Evolutionary conservation across 2,888 invertebrate species (phyloP), one percentile per base, ranked within the genome.

Genomic region (Agonopterix heracliana): DNA sequence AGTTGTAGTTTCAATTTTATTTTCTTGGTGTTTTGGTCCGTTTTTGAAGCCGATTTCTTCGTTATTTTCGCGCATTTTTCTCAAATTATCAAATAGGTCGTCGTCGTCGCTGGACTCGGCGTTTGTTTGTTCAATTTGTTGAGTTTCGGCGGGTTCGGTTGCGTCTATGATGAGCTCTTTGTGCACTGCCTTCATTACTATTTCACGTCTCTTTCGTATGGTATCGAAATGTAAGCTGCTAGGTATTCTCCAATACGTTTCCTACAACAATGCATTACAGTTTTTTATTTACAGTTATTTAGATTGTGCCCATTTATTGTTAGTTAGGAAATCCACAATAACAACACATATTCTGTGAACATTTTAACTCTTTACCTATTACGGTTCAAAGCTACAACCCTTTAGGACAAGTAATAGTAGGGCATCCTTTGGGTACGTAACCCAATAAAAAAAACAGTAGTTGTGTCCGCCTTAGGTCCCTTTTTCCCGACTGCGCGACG

Each of bases 201-300:
- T 79, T 60, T 89, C 86, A 47, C 89, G 84, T 14, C 90, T 85
- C 64, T 89, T 90, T 54, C 90, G 85, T 49, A 93, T 86, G n/a
- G 87, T 90, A 17, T 86, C 76, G 42, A 81, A 76, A 50, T 85
- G 82, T 47, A 93, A 83, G 63, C 87, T 84, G 49, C 91, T 90
- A 0, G 97, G 95, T 66, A 97, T 95, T 60, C 96, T 91, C 97
- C 97, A 97, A 76, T 95, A 96, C 52, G 86, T 89, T 90, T 97
- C 96, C 92, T 95, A 80, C 51, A 74, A 73, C 40, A 56, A 26
- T 26, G 26, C n/a, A n/a, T n/a, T n/a, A n/a, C n/a, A n/a, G n/a
- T n/a, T n/a, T n/a, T n/a, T n/a, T n/a, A n/a, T n/a, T n/a, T n/a
- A n/a, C n/a, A n/a, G n/a, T n/a, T n/a, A n/a, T n/a, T n/a, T n/a